phyloP scores from a whole-genome alignment of 2,888 invertebrate genomes.

The Andrena bicolor region DNA sequence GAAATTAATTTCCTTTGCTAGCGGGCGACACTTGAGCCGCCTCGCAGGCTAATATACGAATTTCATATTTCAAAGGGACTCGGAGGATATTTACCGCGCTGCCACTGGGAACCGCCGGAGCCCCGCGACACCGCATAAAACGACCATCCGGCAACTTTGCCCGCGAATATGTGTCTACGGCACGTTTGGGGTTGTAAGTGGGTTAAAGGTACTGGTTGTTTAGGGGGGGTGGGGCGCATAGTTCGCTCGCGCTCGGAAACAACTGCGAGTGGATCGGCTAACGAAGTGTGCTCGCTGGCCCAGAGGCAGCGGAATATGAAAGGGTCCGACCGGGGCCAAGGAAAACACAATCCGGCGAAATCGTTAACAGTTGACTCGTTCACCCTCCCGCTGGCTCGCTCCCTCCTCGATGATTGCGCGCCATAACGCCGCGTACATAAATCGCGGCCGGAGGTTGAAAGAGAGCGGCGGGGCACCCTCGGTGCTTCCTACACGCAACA shows the following conservation, averaged over 20 bases:
- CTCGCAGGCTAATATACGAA: not conserved
- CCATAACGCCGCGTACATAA: slow-evolving; percentile 8
- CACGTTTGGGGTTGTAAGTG: slow-evolving; percentile 70
- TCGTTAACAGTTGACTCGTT: slow-evolving; percentile 71
- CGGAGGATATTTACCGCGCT: slow-evolving; percentile 2
- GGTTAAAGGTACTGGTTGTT: slow-evolving; percentile 73
- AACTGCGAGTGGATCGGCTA: slow-evolving; percentile 69
- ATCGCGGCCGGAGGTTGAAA: slow-evolving; percentile 28
- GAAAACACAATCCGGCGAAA: slow-evolving; percentile 76
- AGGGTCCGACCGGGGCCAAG: slow-evolving; percentile 41
- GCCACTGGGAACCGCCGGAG: not conserved
- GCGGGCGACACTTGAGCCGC: not conserved
- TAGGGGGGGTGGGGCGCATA: slow-evolving; percentile 70
- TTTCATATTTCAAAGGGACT: slow-evolving; percentile 5
- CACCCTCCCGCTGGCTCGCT: slow-evolving; percentile 27
- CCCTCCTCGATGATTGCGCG: slow-evolving; percentile 25
- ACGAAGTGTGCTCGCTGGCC: slow-evolving; percentile 68
- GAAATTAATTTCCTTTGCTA: slow-evolving; percentile 12
- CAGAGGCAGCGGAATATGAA: slow-evolving; percentile 52
- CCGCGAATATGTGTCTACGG: slow-evolving; percentile 64
- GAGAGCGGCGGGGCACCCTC: not conserved
- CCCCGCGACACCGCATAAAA: slow-evolving; percentile 48
- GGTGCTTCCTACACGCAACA: too few relatives aligned
- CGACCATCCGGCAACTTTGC: slow-evolving; percentile 56
- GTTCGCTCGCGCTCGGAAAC: slow-evolving; percentile 71